phyloP scores from a whole-genome alignment of 1,140 invertebrate species.

The Philopotamus ludificatus region DNA sequence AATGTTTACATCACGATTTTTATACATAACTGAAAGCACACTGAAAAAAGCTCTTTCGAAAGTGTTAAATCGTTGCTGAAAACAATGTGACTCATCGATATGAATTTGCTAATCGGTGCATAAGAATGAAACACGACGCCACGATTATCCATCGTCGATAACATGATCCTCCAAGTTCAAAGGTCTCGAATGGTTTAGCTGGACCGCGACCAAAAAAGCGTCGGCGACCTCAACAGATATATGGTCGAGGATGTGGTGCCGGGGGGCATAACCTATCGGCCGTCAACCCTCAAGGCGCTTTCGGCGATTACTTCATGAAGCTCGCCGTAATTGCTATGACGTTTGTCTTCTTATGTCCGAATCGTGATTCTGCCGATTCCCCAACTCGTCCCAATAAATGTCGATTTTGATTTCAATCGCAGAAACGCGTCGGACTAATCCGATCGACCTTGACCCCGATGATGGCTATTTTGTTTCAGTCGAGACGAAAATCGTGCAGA shows the following conservation, averaged over 20 bases:
- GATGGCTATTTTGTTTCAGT: not conserved
- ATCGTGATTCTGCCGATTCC: constrained; percentile 10
- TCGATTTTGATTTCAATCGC: constrained; percentile 17
- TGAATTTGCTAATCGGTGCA: too few species aligned
- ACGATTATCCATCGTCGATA: not conserved
- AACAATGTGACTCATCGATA: too few species aligned
- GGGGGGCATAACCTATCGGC: constrained; percentile 15
- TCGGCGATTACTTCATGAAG: not conserved
- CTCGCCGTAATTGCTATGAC: not conserved
- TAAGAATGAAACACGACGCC: too few species aligned
- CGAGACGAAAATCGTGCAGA: not conserved
- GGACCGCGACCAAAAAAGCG: not conserved
- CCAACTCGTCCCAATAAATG: constrained; percentile 8
- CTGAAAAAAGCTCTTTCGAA: too few species aligned
- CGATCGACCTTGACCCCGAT: constrained; percentile 15
- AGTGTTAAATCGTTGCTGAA: too few species aligned
- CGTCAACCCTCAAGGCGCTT: constrained; percentile 15
- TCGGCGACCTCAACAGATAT: not conserved
- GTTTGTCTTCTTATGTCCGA: not conserved
- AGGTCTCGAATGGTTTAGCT: constrained; percentile 5
- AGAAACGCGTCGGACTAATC: constrained; percentile 1
- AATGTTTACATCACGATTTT: too few species aligned
- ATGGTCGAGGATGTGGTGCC: constrained; percentile 1
- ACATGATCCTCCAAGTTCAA: constrained; percentile 14
- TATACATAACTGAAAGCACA: too few species aligned